phyloP scores from a whole-genome alignment of 2,797 vertebrate genomes.

The Eidolon dupreanum region DNA sequence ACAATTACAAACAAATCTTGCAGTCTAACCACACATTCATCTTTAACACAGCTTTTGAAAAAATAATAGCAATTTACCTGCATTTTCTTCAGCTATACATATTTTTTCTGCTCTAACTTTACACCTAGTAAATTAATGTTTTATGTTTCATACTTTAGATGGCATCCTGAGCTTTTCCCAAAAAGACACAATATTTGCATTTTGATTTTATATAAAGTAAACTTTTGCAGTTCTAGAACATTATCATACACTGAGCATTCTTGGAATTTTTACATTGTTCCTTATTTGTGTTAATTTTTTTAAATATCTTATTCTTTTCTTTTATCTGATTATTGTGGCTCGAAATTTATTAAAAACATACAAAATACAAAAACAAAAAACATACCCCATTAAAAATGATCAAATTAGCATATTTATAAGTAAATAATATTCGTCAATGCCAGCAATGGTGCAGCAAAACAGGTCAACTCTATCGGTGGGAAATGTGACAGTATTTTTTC shows the following conservation, averaged over 20 bases:
- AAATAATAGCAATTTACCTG: background rate
- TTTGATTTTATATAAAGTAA: background rate
- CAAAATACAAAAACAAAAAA: background rate
- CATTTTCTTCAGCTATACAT: background rate
- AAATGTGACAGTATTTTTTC: background rate
- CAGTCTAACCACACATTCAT: background rate
- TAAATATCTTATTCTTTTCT: background rate
- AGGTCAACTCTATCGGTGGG: background rate
- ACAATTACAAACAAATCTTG: constrained; percentile 27
- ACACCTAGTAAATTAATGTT: constrained; percentile 15
- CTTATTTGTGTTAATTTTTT: constrained; percentile 24
- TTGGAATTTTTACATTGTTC: constrained; percentile 18
- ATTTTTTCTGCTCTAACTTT: background rate
- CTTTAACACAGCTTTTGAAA: constrained; percentile 18
- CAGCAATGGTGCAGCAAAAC: background rate
- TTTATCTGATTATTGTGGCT: background rate
- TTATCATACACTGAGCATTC: background rate
- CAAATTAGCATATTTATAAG: constrained; percentile 25
- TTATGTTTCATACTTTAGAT: constrained; percentile 29
- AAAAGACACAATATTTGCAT: background rate
- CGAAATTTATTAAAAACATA: constrained; percentile 36
- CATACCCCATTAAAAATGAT: background rate
- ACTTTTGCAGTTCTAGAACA: background rate
- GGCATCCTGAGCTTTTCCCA: background rate
- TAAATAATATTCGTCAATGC: background rate